Evolutionary conservation across 1,140 invertebrate genomes (phyloP), one percentile per base, ranked within the genome.

Genomic region (Drosophila grimshawi): DNA sequence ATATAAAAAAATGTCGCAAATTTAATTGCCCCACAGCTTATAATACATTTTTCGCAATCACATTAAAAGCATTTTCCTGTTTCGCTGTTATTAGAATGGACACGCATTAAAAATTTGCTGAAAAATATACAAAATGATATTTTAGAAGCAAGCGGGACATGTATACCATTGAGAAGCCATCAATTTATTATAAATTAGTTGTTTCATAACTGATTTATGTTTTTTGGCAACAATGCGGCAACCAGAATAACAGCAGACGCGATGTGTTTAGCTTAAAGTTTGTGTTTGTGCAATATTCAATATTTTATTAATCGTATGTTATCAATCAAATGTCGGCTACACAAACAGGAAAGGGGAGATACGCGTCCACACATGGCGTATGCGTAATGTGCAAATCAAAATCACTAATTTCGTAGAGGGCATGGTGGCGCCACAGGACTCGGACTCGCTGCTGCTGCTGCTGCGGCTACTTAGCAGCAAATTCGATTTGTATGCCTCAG

Each of bases 241-340:
- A 65, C 57, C 19, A 19, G 19, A 19, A 19, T 19, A 19, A 19
- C 19, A 19, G 70, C 62, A 41, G 32, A 7, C 35, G 32, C 35
- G 35, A 55, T 59, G 74, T 77, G 76, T 69, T 59, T 49, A 29
- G 10, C 8, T 37, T 57, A 45, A 11, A n/a, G 52, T 35, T 39
- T 11, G 7, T 39, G 67, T 75, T 65, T 78, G 79, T 78, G 63
- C 65, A 51, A 60, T 64, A 51, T 78, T 82, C 83, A 88, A 88
- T 88, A 88, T 89, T 88, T 88, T 88, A 88, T 89, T 88, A 88
- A 88, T 88, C 85, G 80, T 76, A 89, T 85, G 85, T 85, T 88
- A 88, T 88, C 85, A 88, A 89, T 88, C 85, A 89, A 83, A 83
- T n/a, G 67, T 43, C 73, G 83, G 71, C 76, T 78, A 81, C 73